Evolutionary conservation across 2,888 invertebrate genomes (phyloP), one percentile per base, ranked within the genome.

Genomic region (Monoplex corrugatus): DNA sequence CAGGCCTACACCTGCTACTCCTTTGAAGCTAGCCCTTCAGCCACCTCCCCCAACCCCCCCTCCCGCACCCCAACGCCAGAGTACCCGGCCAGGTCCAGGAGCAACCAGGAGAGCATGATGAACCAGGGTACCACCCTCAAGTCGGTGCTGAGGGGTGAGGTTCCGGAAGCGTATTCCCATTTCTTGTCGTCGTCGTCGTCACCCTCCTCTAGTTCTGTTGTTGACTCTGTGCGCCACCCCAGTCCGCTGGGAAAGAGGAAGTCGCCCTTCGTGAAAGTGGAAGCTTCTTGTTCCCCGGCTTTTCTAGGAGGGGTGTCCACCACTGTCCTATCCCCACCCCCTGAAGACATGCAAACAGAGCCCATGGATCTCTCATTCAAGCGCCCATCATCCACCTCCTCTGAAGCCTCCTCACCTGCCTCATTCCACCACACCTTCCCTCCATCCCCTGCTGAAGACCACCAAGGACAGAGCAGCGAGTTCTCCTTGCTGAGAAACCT

Each of bases 111-210:
- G 23, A 84, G 84, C 84, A 8, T 45, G 82, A 84, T 50, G 84
- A 84, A 23, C 35, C 45, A 50, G 57, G 84, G 84, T 19, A 57
- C 84, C 32, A 84, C 50, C 35, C 84, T 84, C 8, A 84, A 84
- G 84, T 84, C 84, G 50, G 84, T 84, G 84, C 90, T 95, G 84
- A 91, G 92, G 78, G 95, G 95, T 0, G 93, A 94, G 87, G 91
- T 95, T 43, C 95, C 95, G 1, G 91, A 93, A 0, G 93, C 93
- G 0, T 95, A 95, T 87, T 92, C 94, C 63, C 94, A 95, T 88
- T 89, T 94, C 43, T 91, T 93, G 89, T 88, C 90, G 80, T 57
- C 89, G 57, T 87, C 83, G 68, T 32, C 82, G 23, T 86, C 87
- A 1, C 72, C 88, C 2, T 87, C 89, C 13, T 63, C 88, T 40